A percentile compares a stretch with the other conserved stretches of the same genome.
Conservation (phyloP, 2,888 invertebrate species). For the Scrobipalpa atriplicella region DNA sequence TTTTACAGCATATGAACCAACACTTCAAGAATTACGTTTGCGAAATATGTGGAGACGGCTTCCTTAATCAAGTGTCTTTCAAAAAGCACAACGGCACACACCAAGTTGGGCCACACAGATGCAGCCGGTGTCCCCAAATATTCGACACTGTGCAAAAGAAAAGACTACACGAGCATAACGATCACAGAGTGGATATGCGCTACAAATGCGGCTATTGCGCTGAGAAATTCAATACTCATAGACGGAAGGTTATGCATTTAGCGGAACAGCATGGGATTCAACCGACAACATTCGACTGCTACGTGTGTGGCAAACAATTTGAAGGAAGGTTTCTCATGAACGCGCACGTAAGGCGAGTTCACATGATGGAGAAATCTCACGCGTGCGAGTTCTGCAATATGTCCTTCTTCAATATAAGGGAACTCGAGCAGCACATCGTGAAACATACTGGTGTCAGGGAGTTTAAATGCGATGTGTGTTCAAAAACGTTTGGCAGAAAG, state of each 20-base stretch:
- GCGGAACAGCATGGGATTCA: constrained; percentile 32
- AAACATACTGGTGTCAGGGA: constrained; percentile 57
- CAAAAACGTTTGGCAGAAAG: constrained; percentile 55
- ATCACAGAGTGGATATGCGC: constrained; percentile 33
- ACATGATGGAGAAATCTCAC: constrained; percentile 60
- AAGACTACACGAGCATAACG: constrained; percentile 36
- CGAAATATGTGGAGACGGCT: constrained; percentile 33
- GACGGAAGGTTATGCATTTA: constrained; percentile 37
- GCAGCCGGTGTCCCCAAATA: constrained; percentile 39
- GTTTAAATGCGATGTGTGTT: constrained; percentile 60
- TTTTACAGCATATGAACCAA: constrained; percentile 54
- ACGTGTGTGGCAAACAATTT: constrained; percentile 17
- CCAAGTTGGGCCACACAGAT: constrained; percentile 38
- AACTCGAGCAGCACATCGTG: constrained; percentile 53
- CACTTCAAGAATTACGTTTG: constrained; percentile 60
- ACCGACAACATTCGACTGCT: neutral
- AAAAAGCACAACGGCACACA: constrained; percentile 34
- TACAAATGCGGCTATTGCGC: constrained; percentile 49
- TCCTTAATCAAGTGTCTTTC: constrained; percentile 15
- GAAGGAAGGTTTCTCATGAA: constrained; percentile 2
- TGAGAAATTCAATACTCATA: constrained; percentile 35
- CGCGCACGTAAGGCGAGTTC: constrained; percentile 20
- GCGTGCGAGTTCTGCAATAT: constrained; percentile 71
- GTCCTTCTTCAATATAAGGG: constrained; percentile 52
- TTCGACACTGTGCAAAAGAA: constrained; percentile 38